Evolutionary conservation across 2,888 invertebrate species (phyloP).

Genomic region (Catotricha subobsoleta): DNA sequence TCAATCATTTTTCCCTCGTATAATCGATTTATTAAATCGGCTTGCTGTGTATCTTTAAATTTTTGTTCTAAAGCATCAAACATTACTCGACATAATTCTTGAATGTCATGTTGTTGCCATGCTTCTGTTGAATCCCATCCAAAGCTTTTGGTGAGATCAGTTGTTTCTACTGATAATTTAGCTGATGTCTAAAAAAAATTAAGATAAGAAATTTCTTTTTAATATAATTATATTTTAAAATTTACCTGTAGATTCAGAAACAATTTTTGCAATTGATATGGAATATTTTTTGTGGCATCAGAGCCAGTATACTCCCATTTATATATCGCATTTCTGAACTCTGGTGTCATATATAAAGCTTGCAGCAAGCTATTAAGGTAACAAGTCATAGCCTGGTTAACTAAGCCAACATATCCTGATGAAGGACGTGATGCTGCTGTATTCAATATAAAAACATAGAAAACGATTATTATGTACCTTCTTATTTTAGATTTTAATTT

Average conservation of each 20-base stretch:
- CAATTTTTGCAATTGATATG: constrained; percentile 68
- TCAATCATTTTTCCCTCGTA: constrained; percentile 67
- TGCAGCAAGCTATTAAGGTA: constrained; percentile 78
- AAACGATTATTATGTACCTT: too few species aligned
- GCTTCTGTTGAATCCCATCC: constrained; percentile 81
- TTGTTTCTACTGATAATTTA: constrained; percentile 66
- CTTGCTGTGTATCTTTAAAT: constrained; percentile 64
- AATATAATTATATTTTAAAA: constrained; percentile 8
- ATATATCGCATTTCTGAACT: constrained; percentile 75
- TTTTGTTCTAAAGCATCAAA: constrained; percentile 75
- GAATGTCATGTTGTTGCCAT: constrained; percentile 86
- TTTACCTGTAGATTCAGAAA: constrained; percentile 62
- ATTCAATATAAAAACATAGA: constrained; percentile 6
- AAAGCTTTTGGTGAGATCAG: constrained; percentile 69
- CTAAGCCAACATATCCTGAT: constrained; percentile 50
- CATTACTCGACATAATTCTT: constrained; percentile 77
- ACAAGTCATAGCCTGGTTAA: constrained; percentile 86
- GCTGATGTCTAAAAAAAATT: constrained; percentile 48
- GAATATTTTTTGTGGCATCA: constrained; percentile 56
- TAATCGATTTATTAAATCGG: constrained; percentile 61
- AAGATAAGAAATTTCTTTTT: constrained; percentile 1
- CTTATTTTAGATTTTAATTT: too few species aligned
- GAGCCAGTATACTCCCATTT: constrained; percentile 62
- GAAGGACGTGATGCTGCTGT: constrained; percentile 9
- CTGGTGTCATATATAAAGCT: constrained; percentile 80